These are phyloP conservation scores for Microcebus ravelobensis DNA, from an alignment of 2,113 vertebrate genomes.

Conservation along the genomic window DNA sequence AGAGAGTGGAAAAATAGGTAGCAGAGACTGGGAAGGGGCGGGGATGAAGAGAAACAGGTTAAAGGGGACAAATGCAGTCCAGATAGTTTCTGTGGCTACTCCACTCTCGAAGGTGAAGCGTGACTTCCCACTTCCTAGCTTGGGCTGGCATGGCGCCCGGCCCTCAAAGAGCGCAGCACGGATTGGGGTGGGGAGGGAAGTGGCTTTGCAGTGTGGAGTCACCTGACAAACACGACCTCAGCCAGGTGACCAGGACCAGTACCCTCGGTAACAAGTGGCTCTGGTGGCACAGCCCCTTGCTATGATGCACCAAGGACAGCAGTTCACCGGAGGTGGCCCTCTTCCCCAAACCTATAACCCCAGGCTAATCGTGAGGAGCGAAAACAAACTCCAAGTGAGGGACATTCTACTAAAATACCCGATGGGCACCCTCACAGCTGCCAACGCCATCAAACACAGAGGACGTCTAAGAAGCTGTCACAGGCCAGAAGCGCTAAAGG, in stretches of 20 bases:
- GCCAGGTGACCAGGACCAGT: neutral
- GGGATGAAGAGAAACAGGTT: no score
- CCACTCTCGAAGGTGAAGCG: neutral
- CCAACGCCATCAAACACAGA: neutral
- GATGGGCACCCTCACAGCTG: neutral
- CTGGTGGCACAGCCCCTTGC: neutral
- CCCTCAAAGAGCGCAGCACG: neutral
- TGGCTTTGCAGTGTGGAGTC: neutral
- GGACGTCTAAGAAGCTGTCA: neutral
- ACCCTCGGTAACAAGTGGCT: neutral
- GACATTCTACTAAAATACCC: neutral
- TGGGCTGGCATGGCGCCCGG: no score
- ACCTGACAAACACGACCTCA: neutral
- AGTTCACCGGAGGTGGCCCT: neutral
- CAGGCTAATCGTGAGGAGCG: neutral
- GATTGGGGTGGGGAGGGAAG: neutral
- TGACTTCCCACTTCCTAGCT: no score
- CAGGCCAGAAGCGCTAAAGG: neutral
- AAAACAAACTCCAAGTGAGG: neutral
- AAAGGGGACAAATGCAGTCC: neutral
- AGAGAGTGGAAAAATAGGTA: no score
- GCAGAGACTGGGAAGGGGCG: no score
- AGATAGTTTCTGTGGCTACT: neutral
- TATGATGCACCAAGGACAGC: neutral
- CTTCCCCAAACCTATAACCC: neutral